Evolutionary conservation across 2,113 vertebrate genomes (phyloP), one percentile per base, ranked within the genome.

Genomic region (Crotophaga sulcirostris): DNA sequence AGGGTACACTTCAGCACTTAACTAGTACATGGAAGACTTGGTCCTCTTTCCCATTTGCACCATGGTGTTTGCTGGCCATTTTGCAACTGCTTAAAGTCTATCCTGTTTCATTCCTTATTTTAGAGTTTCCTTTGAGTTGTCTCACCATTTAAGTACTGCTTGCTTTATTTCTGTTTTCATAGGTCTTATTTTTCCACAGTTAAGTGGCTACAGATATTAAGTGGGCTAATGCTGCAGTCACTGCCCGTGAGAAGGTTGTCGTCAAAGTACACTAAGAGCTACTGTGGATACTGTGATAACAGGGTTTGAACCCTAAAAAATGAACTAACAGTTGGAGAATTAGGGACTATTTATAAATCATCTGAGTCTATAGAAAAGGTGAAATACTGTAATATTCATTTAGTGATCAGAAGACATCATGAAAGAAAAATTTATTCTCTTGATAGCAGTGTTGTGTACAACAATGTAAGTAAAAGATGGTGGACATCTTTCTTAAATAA

Each of bases 381-480:
- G 49, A 93, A 89, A 83, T 76, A 24, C 63, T 80, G 90, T 90
- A 89, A 95, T 92, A 88, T 94, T 94, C 70, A 55, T 97, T 91
- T 75, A 55, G 29, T 66, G 45, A 64, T 93, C 62, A 77, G 78
- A 91, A 79, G 52, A 15, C 11, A 20, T 6, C 54, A 59, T 45
- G 33, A 87, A 89, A 87, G 67, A 76, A 44, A 77, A 94, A 79
- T 75, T 52, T 63, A 80, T 26, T 79, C 63, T 42, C 73, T 67
- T 55, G 45, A 63, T 69, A 85, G 59, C 59, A 58, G 3, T 92
- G 78, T 87, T 21, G 26, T 28, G 15, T 87, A 45, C 36, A 87
- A 63, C 51, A 78, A 36, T 84, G 64, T 38, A 89, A 52, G 10
- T 72, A 91, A 78, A 73, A 94, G 42, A 28, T 81, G 7, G 52